Conservation (phyloP, 2,113 vertebrate genomes). For the Sciurus niger region DNA sequence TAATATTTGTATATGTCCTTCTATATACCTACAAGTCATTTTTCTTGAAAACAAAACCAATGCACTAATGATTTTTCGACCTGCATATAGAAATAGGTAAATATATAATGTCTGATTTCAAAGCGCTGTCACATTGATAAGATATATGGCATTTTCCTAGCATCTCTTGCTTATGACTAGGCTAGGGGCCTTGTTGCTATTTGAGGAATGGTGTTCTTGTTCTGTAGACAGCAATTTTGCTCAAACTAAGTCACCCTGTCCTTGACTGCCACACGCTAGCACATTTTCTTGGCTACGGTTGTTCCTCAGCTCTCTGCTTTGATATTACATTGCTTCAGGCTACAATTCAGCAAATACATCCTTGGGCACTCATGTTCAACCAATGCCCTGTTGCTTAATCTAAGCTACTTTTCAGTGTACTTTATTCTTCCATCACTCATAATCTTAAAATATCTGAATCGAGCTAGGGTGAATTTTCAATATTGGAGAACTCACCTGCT, state of each 20-base stretch:
- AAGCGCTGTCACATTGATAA: background rate
- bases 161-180: background rate
- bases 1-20: background rate
- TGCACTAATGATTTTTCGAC: background rate
- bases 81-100: background rate
- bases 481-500: conserved; percentile 10
- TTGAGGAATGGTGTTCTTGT: conserved; percentile 42
- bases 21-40: background rate
- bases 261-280: conserved; percentile 22
- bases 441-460: conserved; percentile 25
- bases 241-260: conserved; percentile 17
- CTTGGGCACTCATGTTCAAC: background rate
- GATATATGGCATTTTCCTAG: background rate
- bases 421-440: conserved; percentile 36
- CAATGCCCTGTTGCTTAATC: background rate
- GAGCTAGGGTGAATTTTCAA: conserved; percentile 28
- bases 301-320: background rate
- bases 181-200: background rate
- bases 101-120: background rate
- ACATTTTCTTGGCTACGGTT: background rate
- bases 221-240: conserved; percentile 39
- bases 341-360: conserved; percentile 44
- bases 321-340: conserved; percentile 21
- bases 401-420: conserved; percentile 41
- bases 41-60: conserved; percentile 50